A percentile compares a stretch with the other conserved stretches of the same genome.
These are phyloP conservation scores for Datnioides undecimradiatus DNA, from an alignment of 2,113 vertebrate species.

Conservation along the genomic window DNA sequence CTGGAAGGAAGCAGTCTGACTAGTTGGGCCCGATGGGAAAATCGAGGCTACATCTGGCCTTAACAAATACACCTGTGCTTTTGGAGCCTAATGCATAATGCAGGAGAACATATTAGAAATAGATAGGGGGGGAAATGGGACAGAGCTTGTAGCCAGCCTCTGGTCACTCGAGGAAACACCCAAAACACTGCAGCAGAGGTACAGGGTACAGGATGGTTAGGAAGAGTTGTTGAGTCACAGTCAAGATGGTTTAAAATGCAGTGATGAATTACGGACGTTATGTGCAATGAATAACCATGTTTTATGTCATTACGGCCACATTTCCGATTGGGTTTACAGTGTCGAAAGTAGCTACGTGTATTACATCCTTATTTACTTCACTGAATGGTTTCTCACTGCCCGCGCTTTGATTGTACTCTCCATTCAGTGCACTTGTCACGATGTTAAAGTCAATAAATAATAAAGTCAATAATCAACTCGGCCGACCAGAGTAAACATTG, in stretches of 20 bases:
- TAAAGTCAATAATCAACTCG: constrained; percentile 25
- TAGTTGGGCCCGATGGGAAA: constrained; percentile 67
- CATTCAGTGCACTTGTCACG: neutral
- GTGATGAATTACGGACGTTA: neutral
- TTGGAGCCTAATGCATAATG: constrained; percentile 72
- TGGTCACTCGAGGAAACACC: constrained; percentile 27
- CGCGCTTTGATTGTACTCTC: neutral
- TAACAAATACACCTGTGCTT: constrained; percentile 73
- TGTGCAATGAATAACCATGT: neutral
- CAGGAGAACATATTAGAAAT: constrained; percentile 65
- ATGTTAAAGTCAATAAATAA: neutral
- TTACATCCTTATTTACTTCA: no score
- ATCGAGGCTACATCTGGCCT: constrained; percentile 65
- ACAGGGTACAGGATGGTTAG: neutral
- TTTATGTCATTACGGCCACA: neutral
- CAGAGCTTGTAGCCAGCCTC: constrained; percentile 22
- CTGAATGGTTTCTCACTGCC: neutral
- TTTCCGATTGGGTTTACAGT: neutral
- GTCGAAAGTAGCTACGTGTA: neutral
- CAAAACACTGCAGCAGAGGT: constrained; percentile 34
- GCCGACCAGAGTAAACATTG: constrained; percentile 1
- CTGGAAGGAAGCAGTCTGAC: constrained; percentile 36
- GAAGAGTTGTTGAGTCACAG: neutral
- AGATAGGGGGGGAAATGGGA: constrained; percentile 44
- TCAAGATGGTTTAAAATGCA: neutral